Base-by-base conservation (phyloP, 2,113 vertebrate species). In the Callionymus lyra region DNA sequence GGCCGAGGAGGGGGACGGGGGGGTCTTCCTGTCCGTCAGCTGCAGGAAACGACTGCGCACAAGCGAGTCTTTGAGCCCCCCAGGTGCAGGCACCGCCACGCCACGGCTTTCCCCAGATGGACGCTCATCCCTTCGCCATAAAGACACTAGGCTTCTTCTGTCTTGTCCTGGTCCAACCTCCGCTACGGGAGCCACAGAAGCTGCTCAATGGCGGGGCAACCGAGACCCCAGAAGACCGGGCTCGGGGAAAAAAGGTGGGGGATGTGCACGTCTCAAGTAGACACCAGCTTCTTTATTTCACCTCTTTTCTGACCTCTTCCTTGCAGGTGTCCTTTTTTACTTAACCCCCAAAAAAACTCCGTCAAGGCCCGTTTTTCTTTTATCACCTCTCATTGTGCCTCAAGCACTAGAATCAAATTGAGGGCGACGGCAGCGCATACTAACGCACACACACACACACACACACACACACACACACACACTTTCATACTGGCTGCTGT, bases 211-310 rank as follows among this genome's bases (percentile, higher is more conserved):
- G 83, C 86, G 78, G 72, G 70, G 74, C 50, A 52, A 59, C 64
- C 56, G 59, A 63, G 71, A 72, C 63, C 77, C 73, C 70, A 71
- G 74, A 79, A 60, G 70, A 70, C 59, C 77, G 73, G 80, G 79
- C 76, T 81, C 55, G 59, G 43, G 74, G 61, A 61, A 60, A 65
- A 57, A 57, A 40, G 53, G 44, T 31, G 68, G 62, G 73, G 68
- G 76, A 43, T 58, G 72, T 42, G 62, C 45, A 12, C 41, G 40
- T 56, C 58, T 51, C 63, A 72, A 59, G 58, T 56, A 74, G 80
- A 85, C 83, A 84, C 81, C 80, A 77, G 80, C 71, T 75, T 84
- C 80, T 84, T 83, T 87, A 77, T 85, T 74, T 74, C 39, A 40
- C 68, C 46, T 65, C 66, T 56, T 63, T 67, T 77, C 74, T 78